A percentile compares a stretch with the other conserved stretches of the same genome.
phyloP scores from a whole-genome alignment of 2,888 invertebrate species.

The Netelia virgata region DNA sequence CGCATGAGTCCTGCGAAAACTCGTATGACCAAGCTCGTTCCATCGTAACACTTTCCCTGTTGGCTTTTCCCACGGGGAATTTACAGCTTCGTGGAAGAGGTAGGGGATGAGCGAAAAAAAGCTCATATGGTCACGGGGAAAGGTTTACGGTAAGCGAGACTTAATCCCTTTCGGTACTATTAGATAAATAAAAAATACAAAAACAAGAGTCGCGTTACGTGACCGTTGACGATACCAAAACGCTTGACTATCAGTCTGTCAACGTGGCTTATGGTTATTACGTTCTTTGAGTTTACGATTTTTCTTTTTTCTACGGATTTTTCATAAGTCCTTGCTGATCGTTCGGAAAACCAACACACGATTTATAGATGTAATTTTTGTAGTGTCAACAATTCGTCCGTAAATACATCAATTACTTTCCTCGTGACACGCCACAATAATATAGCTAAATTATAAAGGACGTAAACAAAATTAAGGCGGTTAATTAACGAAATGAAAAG shows the following conservation, averaged over 20 bases:
- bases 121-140: not conserved
- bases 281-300: not conserved
- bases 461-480: no score
- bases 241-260: not conserved
- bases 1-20: slow-evolving; percentile 7
- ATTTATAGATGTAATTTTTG: not conserved
- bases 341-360: not conserved
- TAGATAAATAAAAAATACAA: not conserved
- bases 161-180: not conserved
- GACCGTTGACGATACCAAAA: not conserved
- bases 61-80: not conserved
- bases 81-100: not conserved
- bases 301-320: not conserved
- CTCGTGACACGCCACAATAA: no score
- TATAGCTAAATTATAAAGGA: no score
- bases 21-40: slow-evolving; percentile 25
- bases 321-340: not conserved
- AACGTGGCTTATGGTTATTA: not conserved
- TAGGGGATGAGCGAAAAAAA: not conserved
- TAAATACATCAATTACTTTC: no score
- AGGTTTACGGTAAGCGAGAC: not conserved
- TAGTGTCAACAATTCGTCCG: no score
- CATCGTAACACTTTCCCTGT: not conserved
- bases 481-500: no score
- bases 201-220: not conserved